These are phyloP conservation scores for Crotalus tigris DNA, from an alignment of 2,113 vertebrate genomes.

Conservation along the genomic window DNA sequence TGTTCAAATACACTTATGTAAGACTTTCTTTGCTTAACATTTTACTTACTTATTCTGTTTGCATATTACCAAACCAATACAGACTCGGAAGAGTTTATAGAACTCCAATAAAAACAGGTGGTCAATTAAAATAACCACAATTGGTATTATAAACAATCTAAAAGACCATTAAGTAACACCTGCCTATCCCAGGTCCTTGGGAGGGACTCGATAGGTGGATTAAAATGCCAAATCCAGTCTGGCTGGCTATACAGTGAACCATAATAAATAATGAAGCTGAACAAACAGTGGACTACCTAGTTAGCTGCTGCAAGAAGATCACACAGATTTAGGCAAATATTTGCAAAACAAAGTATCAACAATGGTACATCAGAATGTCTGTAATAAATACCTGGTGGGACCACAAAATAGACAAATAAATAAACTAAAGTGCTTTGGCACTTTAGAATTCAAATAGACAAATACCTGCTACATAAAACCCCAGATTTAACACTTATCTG, in stretches of 20 bases:
- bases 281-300: not conserved
- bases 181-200: not conserved
- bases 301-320: not conserved
- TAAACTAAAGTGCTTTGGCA: not conserved
- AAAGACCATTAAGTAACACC: not conserved
- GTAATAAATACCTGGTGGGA: not conserved
- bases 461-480: not conserved
- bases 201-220: not conserved
- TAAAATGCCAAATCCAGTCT: not conserved
- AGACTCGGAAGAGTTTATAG: not conserved
- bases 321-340: not conserved
- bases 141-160: not conserved
- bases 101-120: not conserved
- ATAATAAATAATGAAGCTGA: not conserved
- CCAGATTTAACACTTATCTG: not conserved
- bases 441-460: not conserved
- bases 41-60: not conserved
- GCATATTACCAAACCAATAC: not conserved
- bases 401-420: not conserved
- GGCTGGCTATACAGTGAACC: not conserved
- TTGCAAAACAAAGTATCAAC: not conserved
- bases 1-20: not conserved
- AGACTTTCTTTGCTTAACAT: not conserved
- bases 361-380: not conserved
- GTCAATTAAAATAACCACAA: not conserved